phyloP scores from a whole-genome alignment of 2,888 invertebrate genomes.

The Andrena chrysosceles region DNA sequence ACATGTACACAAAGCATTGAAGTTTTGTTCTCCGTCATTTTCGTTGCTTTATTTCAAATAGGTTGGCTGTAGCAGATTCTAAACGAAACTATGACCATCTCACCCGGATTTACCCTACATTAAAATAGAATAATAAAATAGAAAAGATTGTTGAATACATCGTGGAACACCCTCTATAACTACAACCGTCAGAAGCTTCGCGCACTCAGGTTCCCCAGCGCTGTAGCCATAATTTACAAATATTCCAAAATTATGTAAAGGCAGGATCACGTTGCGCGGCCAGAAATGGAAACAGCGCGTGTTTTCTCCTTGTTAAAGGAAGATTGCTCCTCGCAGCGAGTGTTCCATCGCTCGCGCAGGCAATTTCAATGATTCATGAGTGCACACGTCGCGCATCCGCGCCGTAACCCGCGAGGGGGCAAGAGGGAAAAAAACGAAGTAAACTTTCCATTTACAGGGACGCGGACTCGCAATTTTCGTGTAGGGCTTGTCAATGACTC shows the following conservation, averaged over 20 bases:
- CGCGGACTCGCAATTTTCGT: constrained; percentile 42
- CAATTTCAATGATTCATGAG: constrained; percentile 60
- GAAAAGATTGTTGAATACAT: too few species aligned
- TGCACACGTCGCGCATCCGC: constrained; percentile 17
- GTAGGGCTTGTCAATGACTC: constrained; percentile 42
- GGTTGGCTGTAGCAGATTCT: too few species aligned
- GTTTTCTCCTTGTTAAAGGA: constrained; percentile 30
- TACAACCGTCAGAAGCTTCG: too few species aligned
- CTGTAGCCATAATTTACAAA: not conserved
- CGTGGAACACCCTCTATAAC: too few species aligned
- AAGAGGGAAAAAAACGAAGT: constrained; percentile 2
- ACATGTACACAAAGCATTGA: too few species aligned
- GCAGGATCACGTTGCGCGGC: too few species aligned
- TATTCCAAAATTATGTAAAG: constrained; percentile 1
- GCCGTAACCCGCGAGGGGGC: not conserved
- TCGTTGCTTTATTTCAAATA: too few species aligned
- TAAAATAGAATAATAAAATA: too few species aligned
- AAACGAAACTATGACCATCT: too few species aligned
- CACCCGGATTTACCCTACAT: too few species aligned
- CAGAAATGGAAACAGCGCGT: not conserved
- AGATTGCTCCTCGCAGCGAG: constrained; percentile 4
- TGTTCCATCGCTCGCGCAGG: constrained; percentile 26
- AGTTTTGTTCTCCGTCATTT: too few species aligned
- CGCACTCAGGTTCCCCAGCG: too few species aligned
- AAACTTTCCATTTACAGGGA: constrained; percentile 39